Base-by-base conservation (phyloP, 23 tunicate species). In the Pegea sp. region DNA sequence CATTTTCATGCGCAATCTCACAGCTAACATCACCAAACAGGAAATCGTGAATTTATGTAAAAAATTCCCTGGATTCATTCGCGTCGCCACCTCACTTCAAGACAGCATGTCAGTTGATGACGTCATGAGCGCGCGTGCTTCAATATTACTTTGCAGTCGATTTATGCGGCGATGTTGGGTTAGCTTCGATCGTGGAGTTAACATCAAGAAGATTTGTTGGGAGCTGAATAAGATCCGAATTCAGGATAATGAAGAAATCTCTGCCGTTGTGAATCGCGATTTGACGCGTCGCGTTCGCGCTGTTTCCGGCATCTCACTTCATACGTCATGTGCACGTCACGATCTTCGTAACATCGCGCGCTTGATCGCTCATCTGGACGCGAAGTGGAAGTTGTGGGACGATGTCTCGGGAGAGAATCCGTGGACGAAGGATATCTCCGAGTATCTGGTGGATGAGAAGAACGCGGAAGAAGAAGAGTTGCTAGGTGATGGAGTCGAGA, bases 201-300 rank as follows among this genome's bases (percentile, higher is more conserved):
- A 91, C 67, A 91, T 91, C 61, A 91, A 91, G 53, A 93, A 91
- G 38, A 91, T 91, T 63, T 91, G 99, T 59, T 91, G 99, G 99
- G 79, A 91, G 49, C 61, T 89, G 30, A 89, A 89, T 53, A 89
- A 89, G 34, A 31, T 77, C 13, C 42, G 98, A 62, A 76, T 86
- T 34, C 55, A 62, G 6, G 29, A 21, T 7, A 19, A 22, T 22
- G 6, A 50, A 50, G 55, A 50, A 50, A 24, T 6, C 7, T 50
- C 22, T 50, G 21, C 99, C 24, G 99, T 91, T 24, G 93, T 91
- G 20, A 91, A 91, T 46, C 70, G 99, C 1, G 99, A 91, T 56
- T 54, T 91, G 5, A 56, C 99, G 4, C 72, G 99, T 5, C 69
- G 99, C 1, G 91, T 84, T 22, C 87, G 99, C 1, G 88, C 99